phyloP scores from a whole-genome alignment of 2,113 vertebrate genomes.

The Rhynchomys soricoides region DNA sequence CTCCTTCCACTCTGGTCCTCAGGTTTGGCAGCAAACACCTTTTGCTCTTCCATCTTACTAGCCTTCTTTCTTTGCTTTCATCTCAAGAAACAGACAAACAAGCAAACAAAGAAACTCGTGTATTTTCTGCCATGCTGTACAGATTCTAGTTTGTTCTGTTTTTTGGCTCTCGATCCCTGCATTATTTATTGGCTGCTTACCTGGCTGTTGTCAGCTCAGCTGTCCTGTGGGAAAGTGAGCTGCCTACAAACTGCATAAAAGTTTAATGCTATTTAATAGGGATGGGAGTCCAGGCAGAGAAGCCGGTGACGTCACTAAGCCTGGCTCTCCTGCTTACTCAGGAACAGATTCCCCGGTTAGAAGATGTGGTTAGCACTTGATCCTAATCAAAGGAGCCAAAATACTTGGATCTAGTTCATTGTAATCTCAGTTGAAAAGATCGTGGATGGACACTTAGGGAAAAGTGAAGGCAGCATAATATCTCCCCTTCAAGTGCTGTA shows the following conservation, averaged over 20 bases:
- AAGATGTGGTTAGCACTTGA: conserved; percentile 41
- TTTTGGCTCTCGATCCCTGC: background rate
- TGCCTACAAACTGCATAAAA: background rate
- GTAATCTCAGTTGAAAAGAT: conserved; percentile 13
- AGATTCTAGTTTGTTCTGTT: background rate
- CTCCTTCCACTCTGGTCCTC: no score
- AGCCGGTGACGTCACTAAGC: background rate
- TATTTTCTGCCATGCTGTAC: background rate
- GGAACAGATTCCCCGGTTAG: background rate
- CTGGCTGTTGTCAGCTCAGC: background rate
- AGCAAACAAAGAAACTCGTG: background rate
- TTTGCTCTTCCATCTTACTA: background rate
- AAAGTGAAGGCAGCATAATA: background rate
- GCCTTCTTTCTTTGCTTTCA: conserved; percentile 19
- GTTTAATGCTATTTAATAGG: background rate
- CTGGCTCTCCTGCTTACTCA: background rate
- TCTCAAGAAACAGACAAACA: background rate
- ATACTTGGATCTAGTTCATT: conserved; percentile 54
- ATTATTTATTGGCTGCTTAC: background rate
- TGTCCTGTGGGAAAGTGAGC: background rate
- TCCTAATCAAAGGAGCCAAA: conserved; percentile 59
- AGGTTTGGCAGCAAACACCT: no score
- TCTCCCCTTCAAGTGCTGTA: conserved; percentile 43
- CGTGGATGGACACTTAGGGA: background rate
- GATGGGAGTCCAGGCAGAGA: background rate